Conservation (phyloP, 1,140 invertebrate species). For the Oryctes rhinoceros region DNA sequence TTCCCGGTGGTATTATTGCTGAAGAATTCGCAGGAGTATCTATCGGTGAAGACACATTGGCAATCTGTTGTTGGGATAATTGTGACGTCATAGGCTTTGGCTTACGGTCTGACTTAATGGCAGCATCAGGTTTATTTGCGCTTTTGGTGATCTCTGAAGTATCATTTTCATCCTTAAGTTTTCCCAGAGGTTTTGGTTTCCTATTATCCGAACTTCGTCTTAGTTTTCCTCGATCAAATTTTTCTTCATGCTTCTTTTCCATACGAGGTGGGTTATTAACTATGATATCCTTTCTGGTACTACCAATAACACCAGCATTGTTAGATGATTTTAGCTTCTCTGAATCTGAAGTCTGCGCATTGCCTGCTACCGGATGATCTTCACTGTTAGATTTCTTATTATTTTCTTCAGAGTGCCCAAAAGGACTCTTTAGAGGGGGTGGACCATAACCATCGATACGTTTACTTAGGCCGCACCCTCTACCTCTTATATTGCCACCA, state of each 20-base stretch:
- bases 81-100: slow-evolving; percentile 52
- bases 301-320: slow-evolving; percentile 67
- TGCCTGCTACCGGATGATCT: neutral
- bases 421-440: slow-evolving; percentile 78
- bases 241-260: slow-evolving; percentile 45
- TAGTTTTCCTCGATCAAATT: slow-evolving; percentile 59
- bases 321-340: neutral
- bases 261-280: slow-evolving; percentile 35
- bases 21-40: slow-evolving; percentile 64
- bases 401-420: slow-evolving; percentile 64
- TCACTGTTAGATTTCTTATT: slow-evolving; percentile 49
- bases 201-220: slow-evolving; percentile 42
- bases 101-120: slow-evolving; percentile 56
- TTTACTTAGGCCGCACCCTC: slow-evolving; percentile 63
- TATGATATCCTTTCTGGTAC: slow-evolving; percentile 46
- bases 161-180: slow-evolving; percentile 45
- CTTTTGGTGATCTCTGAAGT: slow-evolving; percentile 55
- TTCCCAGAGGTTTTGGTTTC: slow-evolving; percentile 42
- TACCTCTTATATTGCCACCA: slow-evolving; percentile 67
- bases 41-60: slow-evolving; percentile 65
- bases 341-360: slow-evolving; percentile 61
- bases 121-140: slow-evolving; percentile 58
- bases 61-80: slow-evolving; percentile 64
- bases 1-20: slow-evolving; percentile 55
- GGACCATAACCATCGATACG: slow-evolving; percentile 77